A percentile compares a stretch with the other conserved stretches of the same genome.
phyloP scores from a whole-genome alignment of 2,113 vertebrate genomes.

The Athene cunicularia region DNA sequence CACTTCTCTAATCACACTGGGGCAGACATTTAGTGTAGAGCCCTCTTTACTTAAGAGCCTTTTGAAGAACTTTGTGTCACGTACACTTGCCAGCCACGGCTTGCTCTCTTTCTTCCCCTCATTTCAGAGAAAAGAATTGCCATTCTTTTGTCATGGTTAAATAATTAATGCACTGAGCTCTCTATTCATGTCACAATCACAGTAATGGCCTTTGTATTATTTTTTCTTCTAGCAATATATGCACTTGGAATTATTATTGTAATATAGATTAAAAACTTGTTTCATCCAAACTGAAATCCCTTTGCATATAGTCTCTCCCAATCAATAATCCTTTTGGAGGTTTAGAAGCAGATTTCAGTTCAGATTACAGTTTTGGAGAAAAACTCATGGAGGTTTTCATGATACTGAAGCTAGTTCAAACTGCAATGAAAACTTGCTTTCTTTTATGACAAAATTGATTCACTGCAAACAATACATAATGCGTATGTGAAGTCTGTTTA shows the following conservation, averaged over 20 bases:
- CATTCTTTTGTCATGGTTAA: not conserved
- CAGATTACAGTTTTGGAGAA: not conserved
- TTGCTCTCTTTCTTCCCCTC: not conserved
- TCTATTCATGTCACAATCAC: not conserved
- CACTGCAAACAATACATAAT: not conserved
- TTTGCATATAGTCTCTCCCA: not conserved
- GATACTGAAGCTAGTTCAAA: not conserved
- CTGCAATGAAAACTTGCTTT: not conserved
- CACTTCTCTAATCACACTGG: not conserved
- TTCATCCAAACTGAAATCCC: not conserved
- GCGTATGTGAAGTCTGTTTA: not conserved
- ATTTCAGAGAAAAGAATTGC: constrained; percentile 2
- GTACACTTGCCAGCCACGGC: not conserved
- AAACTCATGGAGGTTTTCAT: not conserved
- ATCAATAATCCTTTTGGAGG: not conserved
- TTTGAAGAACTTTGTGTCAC: not conserved
- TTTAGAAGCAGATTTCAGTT: not conserved
- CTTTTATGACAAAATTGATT: not conserved
- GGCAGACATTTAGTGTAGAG: not conserved
- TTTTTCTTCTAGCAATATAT: not conserved
- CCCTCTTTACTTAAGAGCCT: not conserved
- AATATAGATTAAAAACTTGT: not conserved
- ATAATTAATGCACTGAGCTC: not conserved
- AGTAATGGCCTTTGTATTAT: not conserved
- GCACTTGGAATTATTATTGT: not conserved